These are phyloP conservation scores for Eilema griseolum DNA, from an alignment of 2,888 invertebrate species.

Conservation along the genomic window DNA sequence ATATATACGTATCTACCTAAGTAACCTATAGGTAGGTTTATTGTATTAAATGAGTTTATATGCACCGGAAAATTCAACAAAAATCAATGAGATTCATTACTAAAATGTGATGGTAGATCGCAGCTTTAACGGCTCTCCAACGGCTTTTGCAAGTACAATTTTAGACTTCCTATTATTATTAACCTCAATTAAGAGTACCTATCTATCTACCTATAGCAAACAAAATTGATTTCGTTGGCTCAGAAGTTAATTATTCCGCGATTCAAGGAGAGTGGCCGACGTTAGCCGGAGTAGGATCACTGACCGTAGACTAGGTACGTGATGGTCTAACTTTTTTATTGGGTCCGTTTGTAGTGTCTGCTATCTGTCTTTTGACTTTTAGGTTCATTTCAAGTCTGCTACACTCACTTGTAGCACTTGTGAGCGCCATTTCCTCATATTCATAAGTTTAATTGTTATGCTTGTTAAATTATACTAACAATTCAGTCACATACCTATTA, in stretches of 20 bases:
- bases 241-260: constrained; percentile 41
- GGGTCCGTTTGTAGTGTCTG: constrained; percentile 13
- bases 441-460: neutral
- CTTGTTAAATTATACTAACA: too few species aligned
- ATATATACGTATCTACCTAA: too few species aligned
- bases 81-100: too few species aligned
- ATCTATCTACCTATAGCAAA: constrained; percentile 8
- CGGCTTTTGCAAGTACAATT: neutral
- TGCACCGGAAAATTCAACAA: too few species aligned
- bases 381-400: constrained; percentile 10
- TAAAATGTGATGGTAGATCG: too few species aligned
- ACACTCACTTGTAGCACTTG: neutral
- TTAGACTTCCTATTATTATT: too few species aligned
- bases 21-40: too few species aligned
- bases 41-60: too few species aligned
- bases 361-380: constrained; percentile 25
- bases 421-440: neutral
- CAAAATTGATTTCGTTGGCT: constrained; percentile 39
- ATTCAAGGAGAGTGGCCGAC: constrained; percentile 36
- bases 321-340: constrained; percentile 32
- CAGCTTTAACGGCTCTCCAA: too few species aligned
- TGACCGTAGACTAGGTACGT: constrained; percentile 40
- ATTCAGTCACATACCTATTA: too few species aligned
- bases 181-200: too few species aligned
- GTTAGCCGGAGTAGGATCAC: constrained; percentile 38